Base-by-base conservation (phyloP, 2,888 invertebrate species). In the Malacosoma neustria region DNA sequence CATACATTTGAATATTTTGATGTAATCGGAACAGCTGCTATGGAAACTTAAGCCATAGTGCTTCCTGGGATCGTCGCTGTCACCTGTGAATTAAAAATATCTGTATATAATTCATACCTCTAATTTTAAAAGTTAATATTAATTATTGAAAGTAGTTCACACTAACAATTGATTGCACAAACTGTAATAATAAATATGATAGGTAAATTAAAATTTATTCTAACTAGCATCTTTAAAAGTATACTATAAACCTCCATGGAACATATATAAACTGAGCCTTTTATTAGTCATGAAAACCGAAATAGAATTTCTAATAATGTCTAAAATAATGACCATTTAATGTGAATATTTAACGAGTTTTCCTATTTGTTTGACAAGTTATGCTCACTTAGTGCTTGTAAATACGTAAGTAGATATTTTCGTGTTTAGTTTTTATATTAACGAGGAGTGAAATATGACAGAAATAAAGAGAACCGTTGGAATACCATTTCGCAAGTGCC, bases 1-100 rank as follows among this genome's bases (percentile, higher is more conserved):
- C 62, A 81, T 54, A 45, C 82, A 82, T 53, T 72, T 71, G 32
- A 80, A 80, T 2, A 61, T 61, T 43, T 63, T 70, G 1, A 54
- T 11, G 33, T 70, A 73, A 29, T 66, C 48, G 1, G 33, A 37
- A 43, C 81, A 81, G 22, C 48, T 43, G n/a, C 48, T 48, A 37
- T 65, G 48, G 36, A 53, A 67, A 51, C 64, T 74, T 32, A 74
- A 44, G 0, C 82, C 81, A 36, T 75, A 82, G 47, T 71, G 64
- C 49, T 70, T 81, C 35, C 75, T 59, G 15, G 49, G 43, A 4
- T 56, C 54, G 12, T 50, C 42, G 34, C 40, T 46, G 36, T 49
- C 44, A 44, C 51, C 68, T 63, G 48, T 35, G 60, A 59, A 35
- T 33, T 30, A 12, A 32, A n/a, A 31, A 32, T 12, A 32, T 12